phyloP scores from a whole-genome alignment of 2,797 vertebrate species.

The Cuniculus paca region DNA sequence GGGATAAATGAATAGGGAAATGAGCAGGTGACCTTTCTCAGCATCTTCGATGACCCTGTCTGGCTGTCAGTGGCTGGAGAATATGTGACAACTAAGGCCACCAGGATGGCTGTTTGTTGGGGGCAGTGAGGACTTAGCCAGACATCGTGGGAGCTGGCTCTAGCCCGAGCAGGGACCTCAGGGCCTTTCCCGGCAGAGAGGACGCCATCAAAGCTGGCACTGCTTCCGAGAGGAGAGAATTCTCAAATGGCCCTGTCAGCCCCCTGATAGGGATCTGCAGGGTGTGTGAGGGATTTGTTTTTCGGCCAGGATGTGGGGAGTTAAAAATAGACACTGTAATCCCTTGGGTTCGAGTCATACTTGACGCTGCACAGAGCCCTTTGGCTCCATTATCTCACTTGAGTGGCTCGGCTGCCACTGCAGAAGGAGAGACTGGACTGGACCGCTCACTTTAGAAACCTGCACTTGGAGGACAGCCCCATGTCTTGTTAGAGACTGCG shows the following conservation, averaged over 20 bases:
- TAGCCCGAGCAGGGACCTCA: neutral
- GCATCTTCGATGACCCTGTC: neutral
- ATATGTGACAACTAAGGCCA: conserved; percentile 18
- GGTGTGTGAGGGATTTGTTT: conserved; percentile 80
- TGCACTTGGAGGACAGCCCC: neutral
- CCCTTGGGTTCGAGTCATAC: conserved; percentile 69
- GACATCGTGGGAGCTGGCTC: conserved; percentile 58
- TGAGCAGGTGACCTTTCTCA: neutral
- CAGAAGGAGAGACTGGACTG: neutral
- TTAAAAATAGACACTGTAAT: conserved; percentile 82
- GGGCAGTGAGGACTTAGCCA: neutral
- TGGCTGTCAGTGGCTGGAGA: conserved; percentile 26
- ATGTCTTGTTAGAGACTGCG: neutral
- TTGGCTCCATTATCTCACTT: conserved; percentile 59
- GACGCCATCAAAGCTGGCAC: neutral
- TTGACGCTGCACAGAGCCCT: conserved; percentile 70
- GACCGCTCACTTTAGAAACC: neutral
- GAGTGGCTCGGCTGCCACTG: neutral
- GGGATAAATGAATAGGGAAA: neutral
- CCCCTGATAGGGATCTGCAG: conserved; percentile 74
- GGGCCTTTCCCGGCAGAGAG: conserved; percentile 73
- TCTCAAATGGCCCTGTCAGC: conserved; percentile 66
- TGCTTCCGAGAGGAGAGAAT: conserved; percentile 76
- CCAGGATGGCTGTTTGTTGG: neutral
- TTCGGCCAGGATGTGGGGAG: conserved; percentile 81